A percentile compares a stretch with the other conserved stretches of the same genome.
Evolutionary conservation across 1,140 invertebrate species (phyloP).

Genomic region (Temnothorax nylanderi): DNA sequence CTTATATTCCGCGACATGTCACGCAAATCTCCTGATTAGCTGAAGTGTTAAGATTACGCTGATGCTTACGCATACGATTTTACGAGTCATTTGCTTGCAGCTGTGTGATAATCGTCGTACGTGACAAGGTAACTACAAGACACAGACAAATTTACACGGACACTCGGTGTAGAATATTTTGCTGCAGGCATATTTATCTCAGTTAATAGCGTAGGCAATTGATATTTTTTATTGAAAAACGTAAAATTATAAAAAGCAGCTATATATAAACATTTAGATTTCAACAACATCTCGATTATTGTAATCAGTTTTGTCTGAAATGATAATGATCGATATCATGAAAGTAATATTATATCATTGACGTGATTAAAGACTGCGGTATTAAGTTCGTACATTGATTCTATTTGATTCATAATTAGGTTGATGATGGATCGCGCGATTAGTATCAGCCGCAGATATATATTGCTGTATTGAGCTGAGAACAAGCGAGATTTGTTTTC

Average conservation of each 20-base stretch:
- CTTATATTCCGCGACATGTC: slow-evolving; percentile 44
- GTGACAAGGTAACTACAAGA: background rate
- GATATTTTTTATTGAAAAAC: slow-evolving; percentile 8
- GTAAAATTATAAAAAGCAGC: background rate
- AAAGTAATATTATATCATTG: background rate
- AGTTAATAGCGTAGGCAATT: background rate
- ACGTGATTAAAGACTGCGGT: background rate
- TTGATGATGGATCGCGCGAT: background rate
- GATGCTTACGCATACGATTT: slow-evolving; percentile 29
- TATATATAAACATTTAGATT: background rate
- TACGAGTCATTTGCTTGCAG: slow-evolving; percentile 57
- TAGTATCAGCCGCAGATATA: background rate
- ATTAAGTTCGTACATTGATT: background rate
- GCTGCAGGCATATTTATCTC: background rate
- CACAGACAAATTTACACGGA: background rate
- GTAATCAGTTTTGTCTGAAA: background rate
- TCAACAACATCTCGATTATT: background rate
- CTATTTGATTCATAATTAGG: background rate
- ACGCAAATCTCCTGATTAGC: slow-evolving; percentile 56
- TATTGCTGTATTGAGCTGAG: background rate
- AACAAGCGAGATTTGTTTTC: slow-evolving; percentile 43
- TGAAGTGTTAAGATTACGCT: slow-evolving; percentile 49
- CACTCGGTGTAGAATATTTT: background rate
- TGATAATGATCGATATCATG: background rate
- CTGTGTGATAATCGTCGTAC: slow-evolving; percentile 41